phyloP scores from a whole-genome alignment of 2,797 vertebrate genomes.

The Lepidocolaptes lacrymiger region DNA sequence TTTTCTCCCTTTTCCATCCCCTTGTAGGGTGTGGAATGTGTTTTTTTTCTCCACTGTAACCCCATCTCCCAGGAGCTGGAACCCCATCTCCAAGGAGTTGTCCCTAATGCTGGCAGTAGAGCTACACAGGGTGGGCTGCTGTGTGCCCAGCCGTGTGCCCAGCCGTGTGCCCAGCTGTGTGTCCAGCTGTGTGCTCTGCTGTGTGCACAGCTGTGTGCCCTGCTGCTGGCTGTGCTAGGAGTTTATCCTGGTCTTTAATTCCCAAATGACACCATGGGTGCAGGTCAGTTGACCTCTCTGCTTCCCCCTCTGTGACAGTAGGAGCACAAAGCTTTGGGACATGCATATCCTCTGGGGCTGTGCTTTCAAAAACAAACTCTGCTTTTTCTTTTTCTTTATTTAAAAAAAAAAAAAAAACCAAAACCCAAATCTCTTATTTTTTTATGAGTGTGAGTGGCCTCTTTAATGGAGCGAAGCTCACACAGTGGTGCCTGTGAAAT shows the following conservation, averaged over 20 bases:
- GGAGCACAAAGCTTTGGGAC: accelerated
- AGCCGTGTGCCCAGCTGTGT: not conserved
- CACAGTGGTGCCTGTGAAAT: conserved; percentile 30
- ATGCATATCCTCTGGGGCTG: not conserved
- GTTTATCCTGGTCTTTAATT: not conserved
- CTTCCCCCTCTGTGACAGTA: not conserved
- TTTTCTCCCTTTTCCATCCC: not conserved
- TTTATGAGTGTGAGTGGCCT: not conserved
- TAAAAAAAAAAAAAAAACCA: not conserved
- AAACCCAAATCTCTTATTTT: not conserved
- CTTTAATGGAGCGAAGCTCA: not conserved
- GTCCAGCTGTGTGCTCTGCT: no score
- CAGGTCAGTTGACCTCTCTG: not conserved
- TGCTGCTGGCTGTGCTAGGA: not conserved
- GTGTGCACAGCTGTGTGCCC: not conserved
- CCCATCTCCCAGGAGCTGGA: not conserved
- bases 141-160: no score
- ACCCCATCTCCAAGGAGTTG: not conserved
- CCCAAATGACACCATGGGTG: not conserved
- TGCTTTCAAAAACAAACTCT: not conserved
- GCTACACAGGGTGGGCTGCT: not conserved
- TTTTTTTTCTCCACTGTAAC: not conserved
- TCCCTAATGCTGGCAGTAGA: not conserved
- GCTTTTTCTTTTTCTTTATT: not conserved
- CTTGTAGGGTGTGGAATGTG: not conserved